These are phyloP conservation scores for Donacobius atricapilla DNA, from an alignment of 2,113 vertebrate genomes.

Conservation along the genomic window DNA sequence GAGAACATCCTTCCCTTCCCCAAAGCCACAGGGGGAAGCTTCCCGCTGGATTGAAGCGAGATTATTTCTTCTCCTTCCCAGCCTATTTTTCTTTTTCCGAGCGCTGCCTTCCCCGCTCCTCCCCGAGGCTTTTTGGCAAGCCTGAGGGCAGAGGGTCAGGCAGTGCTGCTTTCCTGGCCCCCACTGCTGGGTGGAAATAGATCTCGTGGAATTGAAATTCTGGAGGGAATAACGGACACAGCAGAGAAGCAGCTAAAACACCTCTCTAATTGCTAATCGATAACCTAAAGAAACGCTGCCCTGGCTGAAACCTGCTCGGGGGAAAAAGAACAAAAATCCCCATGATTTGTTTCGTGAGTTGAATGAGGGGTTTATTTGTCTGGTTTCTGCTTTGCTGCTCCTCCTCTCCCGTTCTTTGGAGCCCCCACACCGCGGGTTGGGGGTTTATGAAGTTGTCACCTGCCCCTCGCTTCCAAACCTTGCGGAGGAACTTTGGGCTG, in stretches of 20 bases:
- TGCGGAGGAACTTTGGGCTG: background rate
- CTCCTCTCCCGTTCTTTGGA: background rate
- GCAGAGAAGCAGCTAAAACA: constrained; percentile 38
- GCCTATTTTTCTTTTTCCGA: background rate
- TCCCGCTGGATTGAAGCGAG: accelerated
- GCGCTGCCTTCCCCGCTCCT: background rate
- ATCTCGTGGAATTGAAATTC: constrained; percentile 9
- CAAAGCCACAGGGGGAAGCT: background rate
- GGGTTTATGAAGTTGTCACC: constrained; percentile 18
- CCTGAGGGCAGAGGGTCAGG: background rate
- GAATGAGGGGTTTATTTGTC: constrained; percentile 2
- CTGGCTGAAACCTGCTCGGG: constrained; percentile 11
- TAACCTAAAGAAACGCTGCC: constrained; percentile 47
- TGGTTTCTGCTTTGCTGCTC: background rate
- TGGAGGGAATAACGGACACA: background rate
- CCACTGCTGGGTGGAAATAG: background rate
- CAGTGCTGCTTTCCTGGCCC: background rate
- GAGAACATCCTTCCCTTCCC: background rate
- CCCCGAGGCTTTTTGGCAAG: background rate
- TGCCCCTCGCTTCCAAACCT: background rate
- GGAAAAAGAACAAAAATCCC: background rate
- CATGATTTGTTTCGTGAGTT: background rate
- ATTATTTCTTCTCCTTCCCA: background rate
- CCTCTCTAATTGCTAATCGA: constrained; percentile 59
- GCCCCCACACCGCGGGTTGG: background rate